Percentiles rank a stretch among this genome's conserved stretches.
These are phyloP conservation scores for Thysanoteuthis rhombus DNA, from an alignment of 2,888 invertebrate species.

Conservation along the genomic window DNA sequence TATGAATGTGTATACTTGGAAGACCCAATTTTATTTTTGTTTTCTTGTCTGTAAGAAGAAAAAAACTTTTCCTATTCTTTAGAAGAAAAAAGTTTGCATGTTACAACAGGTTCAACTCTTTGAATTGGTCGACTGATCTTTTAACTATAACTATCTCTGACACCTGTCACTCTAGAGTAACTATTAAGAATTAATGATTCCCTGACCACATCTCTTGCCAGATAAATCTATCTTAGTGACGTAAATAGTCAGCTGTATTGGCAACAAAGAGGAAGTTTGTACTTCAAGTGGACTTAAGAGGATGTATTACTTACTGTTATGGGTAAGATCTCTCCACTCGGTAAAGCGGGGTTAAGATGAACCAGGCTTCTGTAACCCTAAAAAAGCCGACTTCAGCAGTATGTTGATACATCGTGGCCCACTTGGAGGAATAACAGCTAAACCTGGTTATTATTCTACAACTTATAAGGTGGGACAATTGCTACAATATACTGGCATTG, in stretches of 20 bases:
- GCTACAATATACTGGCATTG: background rate
- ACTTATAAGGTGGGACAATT: background rate
- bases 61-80: no score
- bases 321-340: background rate
- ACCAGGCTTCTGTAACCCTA: background rate
- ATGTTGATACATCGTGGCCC: background rate
- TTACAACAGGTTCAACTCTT: no score
- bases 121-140: no score
- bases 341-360: background rate
- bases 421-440: background rate
- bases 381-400: background rate
- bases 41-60: no score
- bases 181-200: background rate
- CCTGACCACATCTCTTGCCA: background rate
- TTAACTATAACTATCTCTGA: background rate
- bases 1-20: no score
- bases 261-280: background rate
- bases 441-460: background rate
- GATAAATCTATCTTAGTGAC: background rate
- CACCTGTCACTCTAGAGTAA: background rate
- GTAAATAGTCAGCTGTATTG: background rate
- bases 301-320: background rate
- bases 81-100: no score
- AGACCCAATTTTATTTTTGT: no score
- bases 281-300: background rate